Base-by-base conservation (phyloP, 1,140 invertebrate species). In the Heliconius hewitsoni region DNA sequence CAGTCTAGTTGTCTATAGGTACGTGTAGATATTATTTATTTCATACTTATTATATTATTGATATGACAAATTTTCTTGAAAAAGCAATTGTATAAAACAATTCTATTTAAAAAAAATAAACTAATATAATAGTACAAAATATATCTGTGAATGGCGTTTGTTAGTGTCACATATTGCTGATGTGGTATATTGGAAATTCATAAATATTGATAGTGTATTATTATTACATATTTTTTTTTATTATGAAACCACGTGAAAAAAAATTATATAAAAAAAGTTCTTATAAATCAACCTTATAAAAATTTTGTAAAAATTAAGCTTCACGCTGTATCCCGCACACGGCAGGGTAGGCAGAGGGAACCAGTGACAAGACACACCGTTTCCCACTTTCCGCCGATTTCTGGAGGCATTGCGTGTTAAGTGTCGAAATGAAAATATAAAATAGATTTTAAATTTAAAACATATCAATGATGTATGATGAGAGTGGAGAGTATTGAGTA, bases 91-190 rank as follows among this genome's bases (percentile, higher is more conserved):
- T 73, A 46, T 73, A 39, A n/a, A 42, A 52, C 4, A 73, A 46
- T 27, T 8, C 8, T 42, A 73, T 39, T 37, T 42, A 19, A 71
- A 30, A 8, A 8, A 8, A 71, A 23, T 42, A 73, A 73, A 79
- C 66, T 74, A 57, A 76, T 72, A 39, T 19, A 46, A 75, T 34
- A 71, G 78, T 76, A 79, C 78, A 79, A 79, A 79, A 60, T 34
- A 27, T 30, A 50, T 30, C 19, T 27, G 27, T 34, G 30, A 34
- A 55, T 34, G 34, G 18, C 11, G 23, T 23, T 13, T 27, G 34
- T 37, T 30, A 11, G 66, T 71, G 70, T 16, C 70, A 71, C n/a
- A 9, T 57, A 57, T 57, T 57, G 55, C 19, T 23, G 19, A n/a
- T 8, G 1, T 6, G n/a, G n/a, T n/a, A 55, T 55, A 6, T 55